These are phyloP conservation scores for Papilio dardanus DNA, from an alignment of 1,140 invertebrate species.

Conservation along the genomic window DNA sequence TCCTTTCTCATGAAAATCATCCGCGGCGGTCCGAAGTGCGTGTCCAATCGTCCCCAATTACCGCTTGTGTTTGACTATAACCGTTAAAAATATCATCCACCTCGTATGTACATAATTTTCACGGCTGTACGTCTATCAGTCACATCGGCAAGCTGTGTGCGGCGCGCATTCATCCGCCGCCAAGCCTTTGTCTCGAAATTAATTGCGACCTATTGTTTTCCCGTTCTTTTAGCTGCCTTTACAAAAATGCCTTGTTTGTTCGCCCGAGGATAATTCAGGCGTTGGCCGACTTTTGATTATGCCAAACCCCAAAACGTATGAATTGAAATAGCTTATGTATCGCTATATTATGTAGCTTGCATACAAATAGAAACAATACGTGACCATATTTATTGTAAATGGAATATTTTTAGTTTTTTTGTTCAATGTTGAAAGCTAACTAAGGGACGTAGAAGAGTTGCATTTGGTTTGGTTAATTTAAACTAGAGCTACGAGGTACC, in stretches of 20 bases:
- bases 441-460: no score
- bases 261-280: slow-evolving; percentile 40
- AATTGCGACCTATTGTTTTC: slow-evolving; percentile 50
- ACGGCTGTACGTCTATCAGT: slow-evolving; percentile 52
- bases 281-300: slow-evolving; percentile 40
- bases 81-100: slow-evolving; percentile 45
- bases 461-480: no score
- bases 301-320: slow-evolving; percentile 19
- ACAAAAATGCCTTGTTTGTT: slow-evolving; percentile 40
- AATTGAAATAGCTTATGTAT: slow-evolving; percentile 13
- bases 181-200: slow-evolving; percentile 53
- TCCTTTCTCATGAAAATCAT: slow-evolving; percentile 43
- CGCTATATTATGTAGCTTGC: neutral
- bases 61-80: slow-evolving; percentile 58
- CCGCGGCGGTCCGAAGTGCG: slow-evolving; percentile 52
- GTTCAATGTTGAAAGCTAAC: no score
- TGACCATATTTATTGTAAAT: neutral
- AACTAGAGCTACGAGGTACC: no score
- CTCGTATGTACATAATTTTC: slow-evolving; percentile 59
- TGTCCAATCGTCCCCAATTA: slow-evolving; percentile 63
- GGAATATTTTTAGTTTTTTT: neutral
- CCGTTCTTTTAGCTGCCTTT: slow-evolving; percentile 45
- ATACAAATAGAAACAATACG: neutral
- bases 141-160: slow-evolving; percentile 48
- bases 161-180: slow-evolving; percentile 36